These are phyloP conservation scores for Acanthoscelides obtectus DNA, from an alignment of 2,888 invertebrate species.

Conservation along the genomic window DNA sequence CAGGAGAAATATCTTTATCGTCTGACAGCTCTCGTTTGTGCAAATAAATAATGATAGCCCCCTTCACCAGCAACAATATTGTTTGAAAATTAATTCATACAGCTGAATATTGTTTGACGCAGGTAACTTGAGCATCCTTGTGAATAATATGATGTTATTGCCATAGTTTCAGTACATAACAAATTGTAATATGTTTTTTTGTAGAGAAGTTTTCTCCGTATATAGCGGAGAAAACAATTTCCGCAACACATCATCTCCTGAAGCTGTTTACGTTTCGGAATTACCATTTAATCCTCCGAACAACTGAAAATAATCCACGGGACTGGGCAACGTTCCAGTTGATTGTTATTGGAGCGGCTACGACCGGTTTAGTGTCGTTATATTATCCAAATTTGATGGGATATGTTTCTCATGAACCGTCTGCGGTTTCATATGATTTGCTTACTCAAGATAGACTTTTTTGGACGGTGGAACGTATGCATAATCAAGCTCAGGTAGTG, in stretches of 20 bases:
- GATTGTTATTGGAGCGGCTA: not conserved
- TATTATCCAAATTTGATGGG: not conserved
- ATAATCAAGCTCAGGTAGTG: too few relatives aligned
- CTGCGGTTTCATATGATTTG: not conserved
- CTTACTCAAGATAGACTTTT: too few relatives aligned
- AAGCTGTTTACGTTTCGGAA: not conserved
- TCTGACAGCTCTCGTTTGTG: too few relatives aligned
- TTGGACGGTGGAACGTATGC: too few relatives aligned
- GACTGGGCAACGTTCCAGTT: not conserved
- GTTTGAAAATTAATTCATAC: too few relatives aligned
- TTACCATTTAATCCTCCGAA: not conserved
- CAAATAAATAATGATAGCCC: too few relatives aligned
- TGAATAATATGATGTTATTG: too few relatives aligned
- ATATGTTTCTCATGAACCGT: not conserved
- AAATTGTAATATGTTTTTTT: not conserved
- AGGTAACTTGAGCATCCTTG: too few relatives aligned
- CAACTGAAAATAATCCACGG: not conserved
- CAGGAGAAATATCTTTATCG: too few relatives aligned
- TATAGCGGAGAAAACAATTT: not conserved
- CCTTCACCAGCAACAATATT: too few relatives aligned
- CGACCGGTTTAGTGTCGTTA: not conserved
- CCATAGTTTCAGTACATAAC: not conserved
- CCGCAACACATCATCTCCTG: not conserved
- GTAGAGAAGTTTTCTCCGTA: not conserved
- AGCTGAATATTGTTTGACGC: too few relatives aligned